Evolutionary conservation across 1,140 invertebrate species (phyloP), one percentile per base, ranked within the genome.

Genomic region (Linepithema humile): DNA sequence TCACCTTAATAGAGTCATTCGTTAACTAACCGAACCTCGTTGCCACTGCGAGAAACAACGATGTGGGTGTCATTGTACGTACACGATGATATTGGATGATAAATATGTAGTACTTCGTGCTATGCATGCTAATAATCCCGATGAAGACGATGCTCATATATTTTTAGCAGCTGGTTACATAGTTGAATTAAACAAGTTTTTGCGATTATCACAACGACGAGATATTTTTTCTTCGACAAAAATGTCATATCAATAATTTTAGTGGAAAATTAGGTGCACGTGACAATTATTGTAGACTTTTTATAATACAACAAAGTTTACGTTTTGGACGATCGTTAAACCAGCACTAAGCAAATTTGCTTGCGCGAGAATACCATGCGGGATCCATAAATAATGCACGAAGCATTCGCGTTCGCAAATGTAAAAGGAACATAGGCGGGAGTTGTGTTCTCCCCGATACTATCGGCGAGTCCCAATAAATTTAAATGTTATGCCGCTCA

Each of bases 61-160:
- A 69, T 64, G 75, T 80, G 64, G 75, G 75, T 80, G 75, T 80
- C 15, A 80, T 80, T 80, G 75, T 69, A 69, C 38, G 48, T 69
- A 29, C 32, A 23, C 6, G 74, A 78, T 69, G 48, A 53, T 78
- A 78, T 55, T 23, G 38, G 70, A 17, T 26, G 48, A 69, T 69
- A 78, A 55, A 40, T 69, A 53, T 80, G 62, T 20, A 29, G n/a
- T n/a, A 12, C 12, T 69, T 32, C 9, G 20, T 45, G 20, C 45
- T 67, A 48, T 1, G 29, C 40, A 7, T 17, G 23, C 35, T 78
- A 48, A 67, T 26, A 2, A 20, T 6, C 26, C 48, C n/a, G 32
- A 55, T 9, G 23, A 67, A 29, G 32, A 38, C 6, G 10, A 69
- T 23, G 32, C 9, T 1, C 50, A n/a, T 17, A 38, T 55, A 53